Evolutionary conservation across 2,888 invertebrate genomes (phyloP), one percentile per base, ranked within the genome.

Genomic region (Trichacis sp.): DNA sequence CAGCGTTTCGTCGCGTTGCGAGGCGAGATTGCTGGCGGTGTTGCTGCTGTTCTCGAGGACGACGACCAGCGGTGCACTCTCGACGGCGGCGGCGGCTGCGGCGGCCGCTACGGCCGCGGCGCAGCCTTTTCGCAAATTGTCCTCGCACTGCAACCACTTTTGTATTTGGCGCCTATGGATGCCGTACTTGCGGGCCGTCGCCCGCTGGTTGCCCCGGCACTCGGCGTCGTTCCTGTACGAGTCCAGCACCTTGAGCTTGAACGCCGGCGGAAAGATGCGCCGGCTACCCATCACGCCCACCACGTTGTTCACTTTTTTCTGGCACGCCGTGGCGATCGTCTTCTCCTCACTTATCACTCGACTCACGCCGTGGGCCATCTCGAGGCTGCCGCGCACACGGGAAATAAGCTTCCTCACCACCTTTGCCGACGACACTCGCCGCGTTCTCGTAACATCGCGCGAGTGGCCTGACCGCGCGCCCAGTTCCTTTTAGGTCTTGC

Each of bases 101-200:
- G 24, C 24, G 3, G 24, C 24, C 3, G 4, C 8, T 3, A 8
- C 24, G 3, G 24, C 24, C 76, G 88, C 88, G 52, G 86, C 87
- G 66, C 93, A 91, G 73, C 91, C 91, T 64, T 91, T 92, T 76
- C 94, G 88, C 69, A 95, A 85, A 81, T 91, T 91, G 64, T 90
- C 89, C 84, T 94, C 94, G 77, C 92, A 93, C 85, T 95, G 95
- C 71, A 95, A 86, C 95, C 95, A 95, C 87, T 95, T 95, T 85
- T 95, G 95, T 73, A 95, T 95, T 85, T 95, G 95, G 61, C 95
- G 89, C 59, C 95, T 88, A 84, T 95, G 95, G 70, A 95, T 95
- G 60, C 93, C 93, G 85, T 94, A 95, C 85, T 95, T 95, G 78
- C 95, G 89, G 64, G 95, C 95, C 14, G 95, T 95, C 1, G 95